Evolutionary conservation across 2,113 vertebrate species (phyloP), one percentile per base, ranked within the genome.

Genomic region (Zapornia atra): DNA sequence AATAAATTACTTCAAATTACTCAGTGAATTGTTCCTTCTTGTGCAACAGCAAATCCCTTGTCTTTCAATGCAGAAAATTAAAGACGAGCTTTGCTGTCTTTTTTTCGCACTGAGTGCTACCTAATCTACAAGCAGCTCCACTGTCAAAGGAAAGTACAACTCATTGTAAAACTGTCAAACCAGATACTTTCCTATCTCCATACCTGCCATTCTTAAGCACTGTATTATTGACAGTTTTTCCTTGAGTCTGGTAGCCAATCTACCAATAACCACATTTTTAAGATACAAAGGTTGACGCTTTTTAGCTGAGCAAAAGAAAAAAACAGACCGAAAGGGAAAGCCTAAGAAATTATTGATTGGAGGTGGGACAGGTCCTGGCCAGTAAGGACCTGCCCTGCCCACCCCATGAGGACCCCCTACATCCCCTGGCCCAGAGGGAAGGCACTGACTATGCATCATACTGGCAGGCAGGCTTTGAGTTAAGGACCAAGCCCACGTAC

Each of bases 1-100:
- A 95, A 94, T 56, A 90, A 93, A 95, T 81, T 80, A 92, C 60
- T 90, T 76, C 51, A 92, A 91, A 94, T 95, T 94, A 83, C 42
- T 70, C 60, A 70, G n/a, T 86, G 54, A 90, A 59, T 73, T 89
- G 83, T 61, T 94, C 36, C 17, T 71, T 90, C 93, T 44, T 78
- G 75, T 93, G 69, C 90, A 90, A 90, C 42, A 90, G 64, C 17
- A 86, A 81, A 86, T 19, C n/a, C 25, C 36, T 92, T 88, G 46
- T 80, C 63, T 93, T 90, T 83, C 66, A 80, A 50, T 36, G 65
- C 33, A 86, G 75, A 82, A 84, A 96, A 90, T 81, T 86, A 91
- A 94, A 20, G 15, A 90, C 16, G 12, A 75, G n/a, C 6, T 48
- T 61, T 84, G 26, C 66, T 50, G 19, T n/a, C n/a, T 73, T 81